These are phyloP conservation scores for Allophyes oxyacanthae DNA, from an alignment of 2,888 invertebrate species.

Conservation along the genomic window DNA sequence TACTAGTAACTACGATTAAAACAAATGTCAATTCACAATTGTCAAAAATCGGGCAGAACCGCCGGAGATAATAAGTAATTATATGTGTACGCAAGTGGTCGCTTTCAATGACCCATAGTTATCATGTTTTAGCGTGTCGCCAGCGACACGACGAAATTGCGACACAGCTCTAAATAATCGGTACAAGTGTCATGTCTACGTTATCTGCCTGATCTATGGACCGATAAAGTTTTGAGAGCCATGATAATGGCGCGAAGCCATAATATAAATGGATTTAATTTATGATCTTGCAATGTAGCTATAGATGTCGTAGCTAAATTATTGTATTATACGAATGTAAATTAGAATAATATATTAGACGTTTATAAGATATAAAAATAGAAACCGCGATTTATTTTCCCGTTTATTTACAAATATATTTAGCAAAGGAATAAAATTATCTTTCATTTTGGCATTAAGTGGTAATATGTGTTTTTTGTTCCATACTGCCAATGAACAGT, in stretches of 20 bases:
- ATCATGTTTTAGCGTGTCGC: no score
- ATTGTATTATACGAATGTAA: conserved; percentile 67
- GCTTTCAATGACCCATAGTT: no score
- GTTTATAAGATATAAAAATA: conserved; percentile 54
- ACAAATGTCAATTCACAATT: no score
- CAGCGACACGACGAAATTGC: no score
- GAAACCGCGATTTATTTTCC: conserved; percentile 29
- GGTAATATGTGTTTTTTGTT: not conserved
- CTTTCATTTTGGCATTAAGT: not conserved
- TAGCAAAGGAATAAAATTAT: not conserved
- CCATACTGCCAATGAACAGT: no score
- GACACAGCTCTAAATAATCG: no score
- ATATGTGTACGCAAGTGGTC: no score
- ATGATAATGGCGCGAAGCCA: conserved; percentile 28
- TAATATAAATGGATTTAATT: conserved; percentile 6
- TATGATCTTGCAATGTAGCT: conserved; percentile 71
- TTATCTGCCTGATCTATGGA: not conserved
- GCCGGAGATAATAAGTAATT: no score
- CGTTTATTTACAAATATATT: not conserved
- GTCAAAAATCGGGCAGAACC: no score
- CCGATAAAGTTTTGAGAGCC: conserved; percentile 8
- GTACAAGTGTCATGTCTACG: not conserved
- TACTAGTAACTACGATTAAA: no score
- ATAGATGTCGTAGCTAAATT: conserved; percentile 76
- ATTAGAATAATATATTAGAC: conserved; percentile 60